Percentiles rank a stretch among this genome's conserved stretches.
Conservation (phyloP, 2,888 invertebrate genomes). For the Tetanocera ferruginea region DNA sequence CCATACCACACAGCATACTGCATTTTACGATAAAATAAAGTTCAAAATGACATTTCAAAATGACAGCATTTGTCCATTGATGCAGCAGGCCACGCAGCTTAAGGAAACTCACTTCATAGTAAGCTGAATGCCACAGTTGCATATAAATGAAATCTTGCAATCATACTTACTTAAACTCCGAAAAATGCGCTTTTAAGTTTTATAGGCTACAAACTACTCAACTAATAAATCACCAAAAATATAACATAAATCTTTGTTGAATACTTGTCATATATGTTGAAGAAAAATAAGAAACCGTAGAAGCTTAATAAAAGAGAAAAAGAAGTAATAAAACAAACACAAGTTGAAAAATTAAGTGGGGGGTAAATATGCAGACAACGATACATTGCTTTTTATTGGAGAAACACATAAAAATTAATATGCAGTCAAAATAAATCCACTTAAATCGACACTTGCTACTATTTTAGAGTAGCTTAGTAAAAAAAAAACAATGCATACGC, state of each 20-base stretch:
- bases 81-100: not conserved
- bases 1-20: too few relatives aligned
- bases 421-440: too few relatives aligned
- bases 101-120: not conserved
- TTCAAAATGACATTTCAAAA: not conserved
- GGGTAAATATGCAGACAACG: too few relatives aligned
- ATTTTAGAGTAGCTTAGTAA: too few relatives aligned
- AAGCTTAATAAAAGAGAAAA: not conserved
- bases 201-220: not conserved
- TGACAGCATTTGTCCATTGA: not conserved
- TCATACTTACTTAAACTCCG: not conserved
- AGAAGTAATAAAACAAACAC: not conserved
- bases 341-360: too few relatives aligned
- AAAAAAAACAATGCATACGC: too few relatives aligned
- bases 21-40: not conserved
- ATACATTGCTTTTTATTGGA: too few relatives aligned
- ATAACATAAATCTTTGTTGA: conserved; percentile 43
- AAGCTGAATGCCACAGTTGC: not conserved
- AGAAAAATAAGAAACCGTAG: not conserved
- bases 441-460: too few relatives aligned
- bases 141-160: not conserved
- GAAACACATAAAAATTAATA: too few relatives aligned
- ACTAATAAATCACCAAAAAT: conserved; percentile 44
- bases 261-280: conserved; percentile 10
- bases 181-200: not conserved